phyloP scores from a whole-genome alignment of 1,140 invertebrate genomes.

The Lerema accius region DNA sequence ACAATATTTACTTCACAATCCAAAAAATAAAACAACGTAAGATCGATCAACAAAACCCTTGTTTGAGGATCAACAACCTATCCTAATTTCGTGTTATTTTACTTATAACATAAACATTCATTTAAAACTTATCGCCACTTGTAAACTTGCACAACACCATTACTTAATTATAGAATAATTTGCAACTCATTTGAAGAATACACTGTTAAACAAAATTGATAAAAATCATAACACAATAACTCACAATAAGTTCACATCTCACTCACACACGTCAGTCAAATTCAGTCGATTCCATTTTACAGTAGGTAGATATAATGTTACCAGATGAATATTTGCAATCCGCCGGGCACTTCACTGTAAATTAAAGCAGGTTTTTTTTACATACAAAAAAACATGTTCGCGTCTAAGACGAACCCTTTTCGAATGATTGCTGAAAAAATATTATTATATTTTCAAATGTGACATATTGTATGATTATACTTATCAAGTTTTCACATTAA shows the following conservation, averaged over 20 bases:
- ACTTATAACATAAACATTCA: conserved; percentile 16
- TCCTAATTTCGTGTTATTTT: conserved; percentile 10
- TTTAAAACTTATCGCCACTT: conserved; percentile 41
- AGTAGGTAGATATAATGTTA: no score
- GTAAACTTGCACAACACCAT: conserved; percentile 41
- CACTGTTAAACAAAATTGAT: conserved; percentile 41
- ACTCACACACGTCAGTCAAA: conserved; percentile 51
- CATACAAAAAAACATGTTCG: no score
- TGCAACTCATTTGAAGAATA: conserved; percentile 34
- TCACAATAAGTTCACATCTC: conserved; percentile 56
- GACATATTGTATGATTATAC: no score
- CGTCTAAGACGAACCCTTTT: no score
- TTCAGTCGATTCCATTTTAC: conserved; percentile 5
- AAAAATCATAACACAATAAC: conserved; percentile 60
- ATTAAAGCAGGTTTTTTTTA: no score
- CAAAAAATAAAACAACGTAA: conserved; percentile 45
- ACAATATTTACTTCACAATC: conserved; percentile 43
- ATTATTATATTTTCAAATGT: no score
- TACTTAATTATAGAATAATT: conserved; percentile 41
- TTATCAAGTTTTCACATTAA: no score
- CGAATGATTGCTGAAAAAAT: no score
- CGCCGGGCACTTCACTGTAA: no score
- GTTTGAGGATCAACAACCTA: conserved; percentile 38
- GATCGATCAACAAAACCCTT: conserved; percentile 62
- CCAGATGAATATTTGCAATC: no score